These are phyloP conservation scores for Nephrotoma flavescens DNA, from an alignment of 2,888 invertebrate species.

Conservation along the genomic window DNA sequence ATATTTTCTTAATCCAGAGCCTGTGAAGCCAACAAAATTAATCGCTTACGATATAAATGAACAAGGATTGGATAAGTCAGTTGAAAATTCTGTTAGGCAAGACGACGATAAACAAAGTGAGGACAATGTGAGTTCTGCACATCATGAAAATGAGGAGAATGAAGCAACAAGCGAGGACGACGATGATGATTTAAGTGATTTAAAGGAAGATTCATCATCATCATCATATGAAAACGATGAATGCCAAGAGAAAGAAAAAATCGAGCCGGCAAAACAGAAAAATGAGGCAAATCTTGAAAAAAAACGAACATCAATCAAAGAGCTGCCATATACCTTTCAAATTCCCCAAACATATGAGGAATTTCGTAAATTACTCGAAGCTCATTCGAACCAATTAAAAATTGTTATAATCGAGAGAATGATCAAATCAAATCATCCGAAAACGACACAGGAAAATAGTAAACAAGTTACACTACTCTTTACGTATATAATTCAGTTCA, in stretches of 20 bases:
- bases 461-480: slow-evolving; percentile 59
- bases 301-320: slow-evolving; percentile 29
- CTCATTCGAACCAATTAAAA: slow-evolving; percentile 48
- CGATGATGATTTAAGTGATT: slow-evolving; percentile 27
- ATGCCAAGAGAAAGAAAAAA: slow-evolving; percentile 15
- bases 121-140: slow-evolving; percentile 15
- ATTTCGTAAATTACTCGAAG: slow-evolving; percentile 43
- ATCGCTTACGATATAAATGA: slow-evolving; percentile 28
- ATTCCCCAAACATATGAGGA: slow-evolving; percentile 48
- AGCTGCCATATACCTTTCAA: slow-evolving; percentile 42
- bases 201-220: slow-evolving; percentile 19
- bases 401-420: slow-evolving; percentile 60
- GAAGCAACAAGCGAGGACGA: slow-evolving; percentile 17
- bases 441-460: slow-evolving; percentile 63
- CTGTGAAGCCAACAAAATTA: slow-evolving; percentile 19
- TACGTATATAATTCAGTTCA: slow-evolving; percentile 59
- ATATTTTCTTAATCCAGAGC: slow-evolving; percentile 43
- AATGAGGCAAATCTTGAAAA: neutral
- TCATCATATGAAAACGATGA: slow-evolving; percentile 29
- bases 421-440: slow-evolving; percentile 77
- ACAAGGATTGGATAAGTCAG: slow-evolving; percentile 15
- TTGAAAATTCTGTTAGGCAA: slow-evolving; percentile 17
- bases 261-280: neutral
- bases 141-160: slow-evolving; percentile 18
- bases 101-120: slow-evolving; percentile 21